Base-by-base conservation (phyloP, 35 echinoderm and acorn worm species). In the Amphiura filiformis region DNA sequence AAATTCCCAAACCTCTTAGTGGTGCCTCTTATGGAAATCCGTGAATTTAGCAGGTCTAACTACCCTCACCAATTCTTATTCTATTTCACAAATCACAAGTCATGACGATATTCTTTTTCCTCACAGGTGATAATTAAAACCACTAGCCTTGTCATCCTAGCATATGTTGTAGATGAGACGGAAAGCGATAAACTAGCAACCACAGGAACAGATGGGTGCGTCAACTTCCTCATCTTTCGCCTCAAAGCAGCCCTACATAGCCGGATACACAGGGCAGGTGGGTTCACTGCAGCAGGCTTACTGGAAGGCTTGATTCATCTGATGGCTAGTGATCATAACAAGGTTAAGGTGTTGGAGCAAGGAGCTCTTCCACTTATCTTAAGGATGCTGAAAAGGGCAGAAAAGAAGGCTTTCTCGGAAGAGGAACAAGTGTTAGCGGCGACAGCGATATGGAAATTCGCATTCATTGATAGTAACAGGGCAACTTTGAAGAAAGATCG, bases 281-380 rank as follows among this genome's bases (percentile, higher is more conserved):
- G 83, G 20, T 85, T 64, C 61, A 70, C 61, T 30, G 61, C 61
- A 70, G 61, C 61, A 13, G 61, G 61, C 26, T n/a, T 70, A n/a
- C 28, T 70, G 2, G 61, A 70, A 11, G 61, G 93, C 17, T 65
- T 99, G 78, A 92, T 90, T 65, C 90, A 95, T 56, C 57, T 99
- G 64, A 93, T 93, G 18, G 14, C 89, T 1, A 94, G 92, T 86
- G 96, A 99, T 80, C 34, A 38, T 0, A 99, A 99, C 88, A 99
- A 99, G 76, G 82, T 92, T 20, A 89, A 82, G n/a, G 87, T 99
- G 31, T 84, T 95, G 33, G 90, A 99, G 38, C 89, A 93, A 81
- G 96, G 90, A 37, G 87, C 82, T 9, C 18, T 90, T 30, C 86
- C 78, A 36, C 85, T 92, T 1, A 83, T 92, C 56, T 83, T 81